Evolutionary conservation across 2,113 vertebrate genomes (phyloP).

Genomic region (Chamaetylas fuelleborni): DNA sequence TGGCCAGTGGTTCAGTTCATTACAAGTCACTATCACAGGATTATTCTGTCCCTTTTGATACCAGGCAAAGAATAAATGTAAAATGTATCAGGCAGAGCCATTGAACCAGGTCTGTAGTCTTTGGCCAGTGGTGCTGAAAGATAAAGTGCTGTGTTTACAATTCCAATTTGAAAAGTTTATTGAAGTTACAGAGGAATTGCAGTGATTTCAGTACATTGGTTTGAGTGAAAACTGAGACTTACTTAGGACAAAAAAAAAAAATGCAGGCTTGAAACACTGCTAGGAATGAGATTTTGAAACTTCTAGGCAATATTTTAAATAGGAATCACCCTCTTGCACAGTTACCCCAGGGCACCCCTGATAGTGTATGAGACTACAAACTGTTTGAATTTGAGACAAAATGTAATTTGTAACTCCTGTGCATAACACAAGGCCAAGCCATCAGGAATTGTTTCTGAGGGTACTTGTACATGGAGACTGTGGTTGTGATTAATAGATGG

Average conservation of each 20-base stretch:
- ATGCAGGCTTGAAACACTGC: neutral
- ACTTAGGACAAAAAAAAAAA: neutral
- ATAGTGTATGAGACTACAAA: neutral
- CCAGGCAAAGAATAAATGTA: neutral
- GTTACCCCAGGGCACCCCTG: neutral
- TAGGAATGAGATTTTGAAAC: neutral
- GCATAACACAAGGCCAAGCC: neutral
- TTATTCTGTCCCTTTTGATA: neutral
- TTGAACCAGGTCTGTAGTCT: neutral
- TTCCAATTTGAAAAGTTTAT: neutral
- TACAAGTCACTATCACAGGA: neutral
- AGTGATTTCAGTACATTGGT: neutral
- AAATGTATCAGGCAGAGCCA: neutral
- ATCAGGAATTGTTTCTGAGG: neutral
- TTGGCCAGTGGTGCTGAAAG: neutral
- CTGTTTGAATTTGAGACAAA: neutral
- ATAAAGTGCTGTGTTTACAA: neutral
- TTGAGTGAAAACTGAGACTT: neutral
- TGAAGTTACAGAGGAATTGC: neutral
- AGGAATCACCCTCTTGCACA: neutral
- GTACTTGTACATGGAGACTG: neutral
- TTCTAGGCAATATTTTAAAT: neutral
- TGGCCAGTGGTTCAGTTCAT: neutral
- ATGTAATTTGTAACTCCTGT: neutral
- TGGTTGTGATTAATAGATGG: constrained; percentile 1